phyloP scores from a whole-genome alignment of 2,113 vertebrate genomes.

The Felis catus region F.catus_Fca126_mat1.0 CM031423.1:32437501-32438000 shows the following conservation, averaged over 20 bases:
- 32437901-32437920: neutral
- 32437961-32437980: neutral
- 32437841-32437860: neutral
- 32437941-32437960: neutral
- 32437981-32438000: neutral
- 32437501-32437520: neutral
- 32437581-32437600: neutral
- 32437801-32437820: accelerated
- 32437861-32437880: neutral
- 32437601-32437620: neutral
- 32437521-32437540: neutral
- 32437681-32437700: neutral
- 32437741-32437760: neutral
- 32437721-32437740: neutral
- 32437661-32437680: neutral
- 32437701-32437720: neutral
- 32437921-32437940: neutral
- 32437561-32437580: neutral
- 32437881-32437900: neutral
- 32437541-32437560: neutral
- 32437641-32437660: neutral
- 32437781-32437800: neutral
- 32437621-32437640: neutral
- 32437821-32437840: neutral
- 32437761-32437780: neutral